A percentile compares a stretch with the other conserved stretches of the same genome.
phyloP scores from a whole-genome alignment of 2,113 vertebrate genomes.

The Electrona antarctica region DNA sequence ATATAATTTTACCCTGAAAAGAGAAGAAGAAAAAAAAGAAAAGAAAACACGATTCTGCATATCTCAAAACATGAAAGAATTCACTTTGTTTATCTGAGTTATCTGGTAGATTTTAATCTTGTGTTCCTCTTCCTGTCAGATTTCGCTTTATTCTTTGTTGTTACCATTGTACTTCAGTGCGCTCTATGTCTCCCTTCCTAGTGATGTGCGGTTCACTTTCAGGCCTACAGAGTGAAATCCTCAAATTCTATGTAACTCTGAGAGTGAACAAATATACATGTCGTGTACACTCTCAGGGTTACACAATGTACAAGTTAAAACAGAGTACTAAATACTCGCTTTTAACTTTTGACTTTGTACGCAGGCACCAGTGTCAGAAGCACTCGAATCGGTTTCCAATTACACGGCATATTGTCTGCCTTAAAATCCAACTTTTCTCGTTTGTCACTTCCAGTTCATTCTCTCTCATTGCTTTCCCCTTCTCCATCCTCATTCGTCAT shows the following conservation, averaged over 20 bases:
- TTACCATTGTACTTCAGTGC: background rate
- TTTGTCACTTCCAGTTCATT: slow-evolving; percentile 1
- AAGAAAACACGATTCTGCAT: background rate
- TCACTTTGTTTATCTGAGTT: background rate
- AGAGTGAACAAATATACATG: too few relatives aligned
- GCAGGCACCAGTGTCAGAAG: background rate
- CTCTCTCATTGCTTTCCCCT: background rate
- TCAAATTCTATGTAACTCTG: too few relatives aligned
- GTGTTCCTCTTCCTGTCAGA: background rate
- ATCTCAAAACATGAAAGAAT: background rate
- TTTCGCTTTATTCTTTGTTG: background rate
- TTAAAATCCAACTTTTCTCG: slow-evolving; percentile 1
- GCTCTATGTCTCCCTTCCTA: background rate
- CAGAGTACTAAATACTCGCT: background rate
- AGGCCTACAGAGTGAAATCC: too few relatives aligned
- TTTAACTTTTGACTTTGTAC: background rate
- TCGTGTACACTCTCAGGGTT: too few relatives aligned
- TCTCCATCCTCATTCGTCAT: background rate
- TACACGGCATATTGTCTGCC: background rate
- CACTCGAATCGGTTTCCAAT: slow-evolving; percentile 9
- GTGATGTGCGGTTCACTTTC: background rate
- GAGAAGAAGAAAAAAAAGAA: too few relatives aligned
- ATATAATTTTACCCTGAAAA: background rate
- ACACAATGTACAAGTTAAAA: too few relatives aligned
- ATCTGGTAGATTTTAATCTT: background rate